phyloP scores from a whole-genome alignment of 2,797 vertebrate genomes.

The Rhinogobio ventralis region DNA sequence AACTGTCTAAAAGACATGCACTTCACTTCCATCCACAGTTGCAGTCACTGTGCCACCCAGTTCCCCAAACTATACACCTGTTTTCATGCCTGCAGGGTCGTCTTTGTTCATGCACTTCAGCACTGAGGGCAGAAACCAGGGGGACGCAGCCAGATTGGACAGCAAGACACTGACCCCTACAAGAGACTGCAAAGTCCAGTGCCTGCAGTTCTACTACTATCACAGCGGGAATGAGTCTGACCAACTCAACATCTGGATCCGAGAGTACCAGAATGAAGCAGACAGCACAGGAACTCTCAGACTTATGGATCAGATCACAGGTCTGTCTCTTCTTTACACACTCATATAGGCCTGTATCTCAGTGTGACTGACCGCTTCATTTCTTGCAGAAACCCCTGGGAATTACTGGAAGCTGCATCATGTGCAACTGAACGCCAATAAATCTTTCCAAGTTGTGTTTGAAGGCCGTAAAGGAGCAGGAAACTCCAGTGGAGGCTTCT shows the following conservation, averaged over 20 bases:
- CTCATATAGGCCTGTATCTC: neutral
- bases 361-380: neutral
- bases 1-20: no score
- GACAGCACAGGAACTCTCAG: conserved; percentile 46
- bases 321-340: conserved; percentile 5
- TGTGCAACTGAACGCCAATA: neutral
- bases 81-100: conserved; percentile 33
- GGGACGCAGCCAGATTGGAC: neutral
- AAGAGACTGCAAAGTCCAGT: conserved; percentile 74
- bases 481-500: neutral
- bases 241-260: conserved; percentile 79
- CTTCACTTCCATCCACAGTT: no score
- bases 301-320: conserved; percentile 56
- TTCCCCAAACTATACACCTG: no score
- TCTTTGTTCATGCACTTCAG: conserved; percentile 85
- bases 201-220: conserved; percentile 87
- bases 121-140: conserved; percentile 63
- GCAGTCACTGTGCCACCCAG: no score
- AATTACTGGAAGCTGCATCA: conserved; percentile 21
- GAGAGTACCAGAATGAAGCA: conserved; percentile 73
- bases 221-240: conserved; percentile 77
- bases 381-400: neutral
- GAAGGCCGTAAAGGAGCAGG: neutral
- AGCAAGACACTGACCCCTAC: neutral
- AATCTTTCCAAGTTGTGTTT: conserved; percentile 6